Evolutionary conservation across 2,113 vertebrate species (phyloP).

Genomic region (Vanacampus margaritifer): DNA sequence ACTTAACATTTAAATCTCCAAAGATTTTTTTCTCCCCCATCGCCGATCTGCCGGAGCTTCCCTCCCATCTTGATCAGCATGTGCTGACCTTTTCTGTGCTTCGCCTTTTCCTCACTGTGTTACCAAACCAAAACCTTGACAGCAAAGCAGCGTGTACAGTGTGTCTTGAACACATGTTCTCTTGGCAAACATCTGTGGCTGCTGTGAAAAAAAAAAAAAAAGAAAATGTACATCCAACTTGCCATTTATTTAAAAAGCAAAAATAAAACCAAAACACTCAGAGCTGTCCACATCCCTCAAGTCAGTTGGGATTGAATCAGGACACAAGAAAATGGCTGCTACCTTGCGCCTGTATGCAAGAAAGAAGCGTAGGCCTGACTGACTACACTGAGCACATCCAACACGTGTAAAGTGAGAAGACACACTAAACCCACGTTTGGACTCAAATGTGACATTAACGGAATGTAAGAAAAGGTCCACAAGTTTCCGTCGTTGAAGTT

Average conservation of each 20-base stretch:
- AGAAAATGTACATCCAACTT: conserved; percentile 41
- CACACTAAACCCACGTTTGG: conserved; percentile 27
- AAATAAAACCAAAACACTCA: conserved; percentile 20
- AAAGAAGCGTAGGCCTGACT: conserved; percentile 16
- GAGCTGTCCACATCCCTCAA: conserved; percentile 39
- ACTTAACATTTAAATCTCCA: conserved; percentile 19
- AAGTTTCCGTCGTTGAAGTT: conserved; percentile 28
- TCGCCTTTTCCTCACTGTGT: conserved; percentile 10
- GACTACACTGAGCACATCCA: conserved; percentile 28
- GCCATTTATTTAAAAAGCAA: conserved; percentile 59
- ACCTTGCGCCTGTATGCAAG: conserved; percentile 12
- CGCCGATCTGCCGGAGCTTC: conserved; percentile 33
- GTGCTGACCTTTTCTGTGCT: conserved; percentile 7
- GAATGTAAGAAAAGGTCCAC: conserved; percentile 31
- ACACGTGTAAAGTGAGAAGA: conserved; percentile 37
- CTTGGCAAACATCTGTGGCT: conserved; percentile 18
- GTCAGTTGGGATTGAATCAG: conserved; percentile 14
- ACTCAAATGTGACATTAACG: conserved; percentile 20
- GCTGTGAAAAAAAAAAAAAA: conserved; percentile 13
- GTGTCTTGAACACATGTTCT: conserved; percentile 9
- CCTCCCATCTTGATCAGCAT: background rate
- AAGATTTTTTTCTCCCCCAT: conserved; percentile 9
- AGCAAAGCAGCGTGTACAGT: background rate
- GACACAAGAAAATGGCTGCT: conserved; percentile 27
- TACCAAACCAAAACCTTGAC: conserved; percentile 4